A percentile compares a stretch with the other conserved stretches of the same genome.
phyloP scores from a whole-genome alignment of 2,113 vertebrate genomes.

The Saccopteryx leptura region DNA sequence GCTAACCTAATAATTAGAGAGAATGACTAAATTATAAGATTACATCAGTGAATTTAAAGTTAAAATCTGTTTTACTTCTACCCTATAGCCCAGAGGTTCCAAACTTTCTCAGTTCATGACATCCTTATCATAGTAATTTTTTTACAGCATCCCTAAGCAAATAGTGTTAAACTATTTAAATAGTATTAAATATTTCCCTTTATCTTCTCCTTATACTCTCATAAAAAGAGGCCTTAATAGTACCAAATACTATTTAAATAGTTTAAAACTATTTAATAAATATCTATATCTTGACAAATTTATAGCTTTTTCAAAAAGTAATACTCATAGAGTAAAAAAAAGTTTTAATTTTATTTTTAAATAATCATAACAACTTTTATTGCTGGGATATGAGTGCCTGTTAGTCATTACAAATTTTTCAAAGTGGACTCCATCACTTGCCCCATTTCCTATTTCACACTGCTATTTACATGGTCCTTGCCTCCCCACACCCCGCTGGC shows the following conservation, averaged over 20 bases:
- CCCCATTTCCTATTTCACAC: not conserved
- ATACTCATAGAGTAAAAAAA: not conserved
- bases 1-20: not conserved
- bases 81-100: not conserved
- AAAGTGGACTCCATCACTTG: not conserved
- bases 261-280: not conserved
- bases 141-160: not conserved
- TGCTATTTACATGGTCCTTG: not conserved
- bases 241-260: too few species aligned
- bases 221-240: too few species aligned
- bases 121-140: not conserved
- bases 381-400: not conserved
- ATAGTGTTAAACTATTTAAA: not conserved
- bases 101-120: not conserved
- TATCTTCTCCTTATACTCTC: too few species aligned
- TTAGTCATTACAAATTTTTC: not conserved
- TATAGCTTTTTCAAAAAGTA: not conserved
- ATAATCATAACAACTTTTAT: not conserved
- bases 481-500: fast-evolving
- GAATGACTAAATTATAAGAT: not conserved
- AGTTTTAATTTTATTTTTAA: constrained; percentile 24
- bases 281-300: not conserved
- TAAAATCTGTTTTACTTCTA: not conserved
- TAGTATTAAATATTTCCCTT: too few species aligned
- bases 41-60: not conserved